A percentile compares a stretch with the other conserved stretches of the same genome.
phyloP scores from a whole-genome alignment of 1,140 invertebrate genomes.

The Anastatus disparis region DNA sequence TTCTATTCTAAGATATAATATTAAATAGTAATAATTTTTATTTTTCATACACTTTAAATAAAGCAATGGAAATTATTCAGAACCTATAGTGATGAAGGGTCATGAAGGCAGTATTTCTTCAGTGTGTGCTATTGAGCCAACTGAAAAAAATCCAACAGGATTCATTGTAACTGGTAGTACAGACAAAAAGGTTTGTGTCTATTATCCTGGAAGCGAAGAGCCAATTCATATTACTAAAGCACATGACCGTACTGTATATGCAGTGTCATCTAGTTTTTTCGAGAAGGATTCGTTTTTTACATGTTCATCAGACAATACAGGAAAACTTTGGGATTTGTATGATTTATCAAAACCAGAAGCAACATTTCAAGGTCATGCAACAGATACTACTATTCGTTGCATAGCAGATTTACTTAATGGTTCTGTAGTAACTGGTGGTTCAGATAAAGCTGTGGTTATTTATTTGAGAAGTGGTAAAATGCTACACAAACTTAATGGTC shows the following conservation, averaged over 20 bases:
- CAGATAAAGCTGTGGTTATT: slow-evolving; percentile 89
- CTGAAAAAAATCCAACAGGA: slow-evolving; percentile 76
- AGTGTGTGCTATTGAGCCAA: slow-evolving; percentile 79
- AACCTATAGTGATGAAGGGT: slow-evolving; percentile 78
- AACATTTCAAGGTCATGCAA: slow-evolving; percentile 78
- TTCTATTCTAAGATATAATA: too few species aligned
- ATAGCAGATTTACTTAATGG: slow-evolving; percentile 73
- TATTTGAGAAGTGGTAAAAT: slow-evolving; percentile 76
- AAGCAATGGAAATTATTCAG: slow-evolving; percentile 55
- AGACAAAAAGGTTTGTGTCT: slow-evolving; percentile 85
- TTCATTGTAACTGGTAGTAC: slow-evolving; percentile 89
- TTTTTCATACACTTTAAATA: background rate
- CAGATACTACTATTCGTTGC: slow-evolving; percentile 85
- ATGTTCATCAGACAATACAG: slow-evolving; percentile 93
- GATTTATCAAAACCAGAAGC: slow-evolving; percentile 66
- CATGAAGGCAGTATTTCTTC: slow-evolving; percentile 87
- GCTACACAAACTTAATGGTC: slow-evolving; percentile 72
- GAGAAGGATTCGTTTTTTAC: slow-evolving; percentile 72
- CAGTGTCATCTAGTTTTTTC: slow-evolving; percentile 69
- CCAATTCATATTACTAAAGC: slow-evolving; percentile 77
- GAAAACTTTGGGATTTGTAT: slow-evolving; percentile 79
- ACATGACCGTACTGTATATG: slow-evolving; percentile 83
- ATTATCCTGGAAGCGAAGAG: slow-evolving; percentile 71
- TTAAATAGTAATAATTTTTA: too few species aligned
- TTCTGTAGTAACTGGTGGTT: slow-evolving; percentile 84